phyloP scores from a whole-genome alignment of 2,888 invertebrate species.

The Chloroclystis v-ata region DNA sequence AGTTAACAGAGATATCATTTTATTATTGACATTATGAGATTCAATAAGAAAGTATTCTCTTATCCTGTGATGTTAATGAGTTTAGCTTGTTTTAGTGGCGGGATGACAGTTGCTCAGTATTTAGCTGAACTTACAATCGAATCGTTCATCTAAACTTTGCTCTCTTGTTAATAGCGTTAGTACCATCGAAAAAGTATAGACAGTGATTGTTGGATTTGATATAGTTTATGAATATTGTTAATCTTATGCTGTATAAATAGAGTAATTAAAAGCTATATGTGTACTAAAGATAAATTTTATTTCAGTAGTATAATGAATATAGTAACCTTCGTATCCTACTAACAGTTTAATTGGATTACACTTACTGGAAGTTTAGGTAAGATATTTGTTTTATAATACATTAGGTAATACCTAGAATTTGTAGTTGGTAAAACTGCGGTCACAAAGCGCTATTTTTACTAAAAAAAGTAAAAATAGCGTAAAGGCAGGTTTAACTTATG shows the following conservation, averaged over 20 bases:
- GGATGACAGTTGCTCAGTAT: constrained; percentile 30
- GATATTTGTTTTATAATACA: constrained; percentile 43
- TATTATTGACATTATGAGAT: no score
- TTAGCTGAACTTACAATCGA: constrained; percentile 46
- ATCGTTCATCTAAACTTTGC: constrained; percentile 65
- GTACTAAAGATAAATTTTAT: constrained; percentile 69
- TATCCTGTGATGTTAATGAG: no score
- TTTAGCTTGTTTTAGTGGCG: no score
- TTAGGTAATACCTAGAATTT: background rate
- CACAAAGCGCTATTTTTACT: background rate
- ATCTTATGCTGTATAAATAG: constrained; percentile 78
- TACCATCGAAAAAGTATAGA: constrained; percentile 72
- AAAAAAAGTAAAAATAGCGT: no score
- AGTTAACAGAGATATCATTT: no score
- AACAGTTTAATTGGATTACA: constrained; percentile 45
- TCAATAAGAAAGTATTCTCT: no score
- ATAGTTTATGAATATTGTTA: constrained; percentile 79
- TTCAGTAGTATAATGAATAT: constrained; percentile 52
- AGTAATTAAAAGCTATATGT: constrained; percentile 78
- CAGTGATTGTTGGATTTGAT: constrained; percentile 79
- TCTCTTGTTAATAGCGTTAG: constrained; percentile 76
- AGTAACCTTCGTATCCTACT: constrained; percentile 46
- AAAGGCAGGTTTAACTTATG: no score
- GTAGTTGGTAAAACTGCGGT: constrained; percentile 5
- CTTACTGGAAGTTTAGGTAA: constrained; percentile 65